phyloP scores from a whole-genome alignment of 2,797 vertebrate genomes.

The Todus mexicanus region DNA sequence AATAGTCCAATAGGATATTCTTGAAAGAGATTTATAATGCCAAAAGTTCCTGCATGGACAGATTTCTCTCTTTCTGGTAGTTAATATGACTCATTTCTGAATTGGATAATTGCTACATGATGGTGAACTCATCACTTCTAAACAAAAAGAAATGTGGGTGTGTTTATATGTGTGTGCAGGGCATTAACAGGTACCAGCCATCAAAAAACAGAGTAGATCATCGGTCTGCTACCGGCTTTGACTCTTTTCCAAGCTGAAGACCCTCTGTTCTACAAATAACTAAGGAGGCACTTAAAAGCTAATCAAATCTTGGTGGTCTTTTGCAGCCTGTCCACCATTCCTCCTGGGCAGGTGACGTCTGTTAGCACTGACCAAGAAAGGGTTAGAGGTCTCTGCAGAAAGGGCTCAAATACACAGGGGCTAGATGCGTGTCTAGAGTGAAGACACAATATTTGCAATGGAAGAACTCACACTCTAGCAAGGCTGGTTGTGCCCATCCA shows the following conservation, averaged over 20 bases:
- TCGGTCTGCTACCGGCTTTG: neutral
- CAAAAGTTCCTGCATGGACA: neutral
- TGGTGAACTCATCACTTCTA: conserved; percentile 38
- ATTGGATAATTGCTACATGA: conserved; percentile 25
- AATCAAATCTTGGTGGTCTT: neutral
- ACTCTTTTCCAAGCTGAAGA: neutral
- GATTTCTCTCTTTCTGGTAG: conserved; percentile 14
- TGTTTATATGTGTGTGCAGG: neutral
- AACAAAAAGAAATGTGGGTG: conserved; percentile 26
- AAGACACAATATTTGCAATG: neutral
- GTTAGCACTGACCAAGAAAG: neutral
- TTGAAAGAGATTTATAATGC: neutral
- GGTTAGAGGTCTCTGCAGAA: neutral
- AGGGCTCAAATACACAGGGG: neutral
- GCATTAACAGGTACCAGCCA: neutral
- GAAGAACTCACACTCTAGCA: neutral
- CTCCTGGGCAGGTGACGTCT: neutral
- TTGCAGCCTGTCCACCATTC: neutral
- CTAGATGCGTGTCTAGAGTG: neutral
- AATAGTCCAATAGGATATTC: neutral
- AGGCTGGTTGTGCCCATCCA: neutral
- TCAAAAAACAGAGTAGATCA: neutral
- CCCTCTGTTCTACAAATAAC: neutral
- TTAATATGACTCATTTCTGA: conserved; percentile 34
- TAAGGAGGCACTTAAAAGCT: neutral